These are phyloP conservation scores for Gallinago undulata DNA, from an alignment of 2,113 vertebrate species.

Conservation along the genomic window DNA sequence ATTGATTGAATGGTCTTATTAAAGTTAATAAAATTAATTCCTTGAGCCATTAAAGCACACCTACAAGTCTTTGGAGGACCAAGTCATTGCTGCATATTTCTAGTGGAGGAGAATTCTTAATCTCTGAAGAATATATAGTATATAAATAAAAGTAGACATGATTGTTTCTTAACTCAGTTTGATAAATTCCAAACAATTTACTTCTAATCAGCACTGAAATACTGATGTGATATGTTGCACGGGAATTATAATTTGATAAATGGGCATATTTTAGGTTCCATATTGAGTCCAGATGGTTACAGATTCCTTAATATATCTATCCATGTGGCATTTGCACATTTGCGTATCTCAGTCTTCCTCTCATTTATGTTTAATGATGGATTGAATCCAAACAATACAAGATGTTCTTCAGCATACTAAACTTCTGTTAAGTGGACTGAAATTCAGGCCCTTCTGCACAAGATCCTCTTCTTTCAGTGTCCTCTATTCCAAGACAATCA, in stretches of 20 bases:
- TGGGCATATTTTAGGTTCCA: constrained; percentile 63
- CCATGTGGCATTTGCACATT: constrained; percentile 72
- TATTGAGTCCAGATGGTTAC: constrained; percentile 77
- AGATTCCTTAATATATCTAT: constrained; percentile 68
- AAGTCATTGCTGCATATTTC: not conserved
- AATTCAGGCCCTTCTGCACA: constrained; percentile 11
- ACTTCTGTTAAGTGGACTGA: constrained; percentile 63
- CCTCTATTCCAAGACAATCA: not conserved
- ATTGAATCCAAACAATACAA: constrained; percentile 76
- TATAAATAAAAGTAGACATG: not conserved
- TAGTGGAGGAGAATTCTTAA: not conserved
- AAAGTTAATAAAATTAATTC: not conserved
- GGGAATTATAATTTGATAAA: constrained; percentile 73
- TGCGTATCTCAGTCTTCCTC: constrained; percentile 60
- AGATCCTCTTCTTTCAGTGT: not conserved
- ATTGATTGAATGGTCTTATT: not conserved
- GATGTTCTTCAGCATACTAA: constrained; percentile 74
- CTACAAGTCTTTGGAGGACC: not conserved
- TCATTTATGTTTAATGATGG: constrained; percentile 77
- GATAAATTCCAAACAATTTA: constrained; percentile 52
- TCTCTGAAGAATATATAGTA: not conserved
- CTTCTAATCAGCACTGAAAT: constrained; percentile 63
- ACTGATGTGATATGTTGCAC: constrained; percentile 57
- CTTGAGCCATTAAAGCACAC: not conserved
- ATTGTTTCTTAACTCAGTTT: not conserved